Base-by-base conservation (phyloP, 2,888 invertebrate genomes). In the Cerastis rubricosa region DNA sequence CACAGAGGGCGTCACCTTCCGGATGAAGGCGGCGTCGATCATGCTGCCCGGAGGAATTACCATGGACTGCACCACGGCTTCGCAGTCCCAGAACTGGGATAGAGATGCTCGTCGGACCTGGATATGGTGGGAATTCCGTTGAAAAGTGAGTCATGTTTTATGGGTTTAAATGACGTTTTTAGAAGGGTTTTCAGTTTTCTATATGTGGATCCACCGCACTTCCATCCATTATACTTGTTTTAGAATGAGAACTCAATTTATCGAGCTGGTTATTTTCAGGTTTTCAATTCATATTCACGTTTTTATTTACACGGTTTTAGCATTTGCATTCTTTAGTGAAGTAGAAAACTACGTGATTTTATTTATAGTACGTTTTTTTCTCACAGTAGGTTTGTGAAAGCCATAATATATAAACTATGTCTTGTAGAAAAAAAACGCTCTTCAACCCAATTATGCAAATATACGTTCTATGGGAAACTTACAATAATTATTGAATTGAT, bases 21-120 rank as follows among this genome's bases (percentile, higher is more conserved):
- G 69, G 7, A 97, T 86, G 29, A 91, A 89, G 2, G 83, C 76
- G 1, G 63, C 45, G 45, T 92, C 91, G 1, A 97, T 89, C 6
- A 87, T 59, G 68, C 94, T 95, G 49, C 92, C 94, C 0, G 93
- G 92, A 0, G 95, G 94, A 0, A 96, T 94, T 0, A 89, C 88
- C 43, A 97, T 80, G 0, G 95, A 89, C 0, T 87, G 85, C 0
- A 96, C 83, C 0, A 97, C 88, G 0, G 93, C 94, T 0, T 95
- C 94, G 74, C 97, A 97, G 81, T 97, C 96, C 96, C 96, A 97
- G 89, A 96, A 97, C 59, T 93, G 90, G 0, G 94, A 92, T 2
- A 86, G 86, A 0, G 94, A 86, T 0, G 96, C 96, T 25, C 95
- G 93, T 35, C 95, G 95, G 19, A 97, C 87, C 97, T 97, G 80